Evolutionary conservation across 2,113 vertebrate species (phyloP).

Genomic region (Trogon melanurus): DNA sequence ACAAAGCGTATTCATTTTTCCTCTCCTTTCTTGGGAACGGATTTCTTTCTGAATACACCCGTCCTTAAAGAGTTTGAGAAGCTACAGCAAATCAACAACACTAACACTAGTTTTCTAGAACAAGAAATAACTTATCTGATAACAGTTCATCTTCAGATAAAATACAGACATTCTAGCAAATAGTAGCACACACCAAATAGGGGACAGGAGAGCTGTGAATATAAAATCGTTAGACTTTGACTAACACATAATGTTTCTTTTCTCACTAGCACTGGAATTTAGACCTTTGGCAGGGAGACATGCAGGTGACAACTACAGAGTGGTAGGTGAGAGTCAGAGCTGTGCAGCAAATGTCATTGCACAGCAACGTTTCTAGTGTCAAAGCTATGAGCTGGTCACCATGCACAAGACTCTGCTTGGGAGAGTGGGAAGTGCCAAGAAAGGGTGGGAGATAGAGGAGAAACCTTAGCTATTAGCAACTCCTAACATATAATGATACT

Average conservation of each 20-base stretch:
- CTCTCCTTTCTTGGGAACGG: background rate
- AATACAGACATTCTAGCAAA: background rate
- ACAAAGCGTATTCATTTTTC: background rate
- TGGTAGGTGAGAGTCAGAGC: background rate
- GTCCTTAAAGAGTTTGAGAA: background rate
- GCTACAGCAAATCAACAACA: background rate
- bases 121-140: background rate
- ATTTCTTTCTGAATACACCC: background rate
- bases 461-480: background rate
- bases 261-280: background rate
- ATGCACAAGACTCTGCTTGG: background rate
- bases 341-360: background rate
- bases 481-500: background rate
- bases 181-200: background rate
- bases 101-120: background rate
- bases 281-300: background rate
- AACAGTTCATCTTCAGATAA: background rate
- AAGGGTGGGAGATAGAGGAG: background rate
- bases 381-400: background rate
- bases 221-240: background rate
- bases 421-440: background rate
- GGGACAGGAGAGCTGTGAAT: background rate
- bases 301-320: background rate
- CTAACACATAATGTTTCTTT: background rate
- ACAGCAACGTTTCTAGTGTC: background rate